A percentile compares a stretch with the other conserved stretches of the same genome.
Conservation (phyloP, 1,140 invertebrate species). For the Drosophila varians region DNA sequence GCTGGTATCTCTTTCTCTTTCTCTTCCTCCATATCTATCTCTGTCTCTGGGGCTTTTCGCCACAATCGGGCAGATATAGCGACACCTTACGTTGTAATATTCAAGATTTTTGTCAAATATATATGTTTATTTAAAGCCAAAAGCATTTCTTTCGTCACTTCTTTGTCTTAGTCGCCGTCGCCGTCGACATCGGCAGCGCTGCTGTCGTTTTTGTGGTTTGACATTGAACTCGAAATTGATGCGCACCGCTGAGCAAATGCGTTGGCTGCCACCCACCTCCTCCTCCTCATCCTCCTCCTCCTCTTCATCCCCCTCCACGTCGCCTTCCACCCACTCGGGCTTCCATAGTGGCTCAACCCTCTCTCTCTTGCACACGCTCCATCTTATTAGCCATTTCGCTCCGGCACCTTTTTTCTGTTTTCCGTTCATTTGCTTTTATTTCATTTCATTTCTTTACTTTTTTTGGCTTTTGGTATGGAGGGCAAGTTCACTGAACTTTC, state of each 20-base stretch:
- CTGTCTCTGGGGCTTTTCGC: constrained; percentile 1
- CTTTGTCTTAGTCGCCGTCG: constrained; percentile 16
- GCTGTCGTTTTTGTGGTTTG: constrained; percentile 74
- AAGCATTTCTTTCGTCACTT: constrained; percentile 4
- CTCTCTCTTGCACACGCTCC: constrained; percentile 14
- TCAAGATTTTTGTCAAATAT: not conserved
- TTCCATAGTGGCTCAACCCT: constrained; percentile 10
- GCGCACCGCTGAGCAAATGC: constrained; percentile 69
- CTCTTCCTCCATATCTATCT: not conserved
- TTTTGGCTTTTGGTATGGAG: constrained; percentile 51
- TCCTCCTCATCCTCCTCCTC: constrained; percentile 1
- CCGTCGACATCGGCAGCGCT: constrained; percentile 8
- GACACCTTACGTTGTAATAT: not conserved
- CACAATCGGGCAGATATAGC: constrained; percentile 21
- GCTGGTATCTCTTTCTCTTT: constrained; percentile 6
- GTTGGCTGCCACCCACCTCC: constrained; percentile 40
- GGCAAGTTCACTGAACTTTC: constrained; percentile 67
- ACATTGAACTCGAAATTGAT: constrained; percentile 82
- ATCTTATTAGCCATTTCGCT: constrained; percentile 70
- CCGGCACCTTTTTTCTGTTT: constrained; percentile 38
- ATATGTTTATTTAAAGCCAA: constrained; percentile 1
- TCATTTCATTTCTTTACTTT: constrained; percentile 9
- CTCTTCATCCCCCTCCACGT: not conserved
- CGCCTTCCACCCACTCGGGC: not conserved
- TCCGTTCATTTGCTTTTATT: constrained; percentile 25